These are phyloP conservation scores for Trochalopteron elliotii DNA, from an alignment of 2,113 vertebrate genomes.

Conservation along the genomic window DNA sequence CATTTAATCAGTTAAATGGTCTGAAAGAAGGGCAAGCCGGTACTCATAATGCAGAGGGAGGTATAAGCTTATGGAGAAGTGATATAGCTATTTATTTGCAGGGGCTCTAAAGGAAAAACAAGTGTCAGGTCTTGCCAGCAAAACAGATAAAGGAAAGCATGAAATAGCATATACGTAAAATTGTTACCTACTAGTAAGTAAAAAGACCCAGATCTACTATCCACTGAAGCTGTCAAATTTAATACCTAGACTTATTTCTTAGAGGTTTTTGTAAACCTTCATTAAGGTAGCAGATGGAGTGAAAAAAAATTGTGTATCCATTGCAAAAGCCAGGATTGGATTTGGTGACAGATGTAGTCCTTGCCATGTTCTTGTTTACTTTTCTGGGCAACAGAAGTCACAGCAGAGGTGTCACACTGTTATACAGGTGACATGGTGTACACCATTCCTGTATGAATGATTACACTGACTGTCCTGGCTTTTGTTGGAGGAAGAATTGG, in stretches of 20 bases:
- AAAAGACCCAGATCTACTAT: neutral
- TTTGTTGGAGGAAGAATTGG: neutral
- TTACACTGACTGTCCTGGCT: neutral
- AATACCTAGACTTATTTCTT: neutral
- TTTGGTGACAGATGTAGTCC: neutral
- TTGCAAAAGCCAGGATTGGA: neutral
- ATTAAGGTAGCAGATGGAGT: neutral
- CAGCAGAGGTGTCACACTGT: neutral
- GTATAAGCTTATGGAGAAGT: neutral
- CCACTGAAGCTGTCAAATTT: neutral
- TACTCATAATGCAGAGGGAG: neutral
- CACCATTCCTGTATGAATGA: neutral
- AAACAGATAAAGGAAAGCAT: neutral
- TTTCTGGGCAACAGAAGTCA: neutral
- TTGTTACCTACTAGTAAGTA: neutral
- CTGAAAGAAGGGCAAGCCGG: neutral
- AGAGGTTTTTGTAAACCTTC: neutral
- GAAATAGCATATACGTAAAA: neutral
- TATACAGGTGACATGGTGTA: rapidly evolving
- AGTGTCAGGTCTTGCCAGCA: neutral
- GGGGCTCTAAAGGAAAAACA: neutral
- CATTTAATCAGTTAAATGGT: neutral
- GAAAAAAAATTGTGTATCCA: neutral
- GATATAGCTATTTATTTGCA: neutral
- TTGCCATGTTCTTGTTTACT: neutral